Base-by-base conservation (phyloP, 2,888 invertebrate genomes). In the Erebia aethiops region DNA sequence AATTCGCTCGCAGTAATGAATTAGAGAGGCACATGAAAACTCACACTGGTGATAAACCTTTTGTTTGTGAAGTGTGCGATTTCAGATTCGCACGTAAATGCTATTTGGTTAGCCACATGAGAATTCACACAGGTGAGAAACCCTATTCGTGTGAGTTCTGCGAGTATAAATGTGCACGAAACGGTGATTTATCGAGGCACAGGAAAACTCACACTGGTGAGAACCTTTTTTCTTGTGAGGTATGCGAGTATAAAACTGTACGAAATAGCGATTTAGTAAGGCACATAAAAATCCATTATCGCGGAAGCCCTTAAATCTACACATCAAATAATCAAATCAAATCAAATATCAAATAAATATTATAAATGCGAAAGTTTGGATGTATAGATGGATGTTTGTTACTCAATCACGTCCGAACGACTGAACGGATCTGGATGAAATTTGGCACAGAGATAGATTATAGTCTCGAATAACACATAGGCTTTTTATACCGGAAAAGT, bases 191-290 rank as follows among this genome's bases (percentile, higher is more conserved):
- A 10, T 54, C 11, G 18, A 54, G 54, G 10, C 54, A 54, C 16
- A 54, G 16, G 54, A 54, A 54, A 18, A 54, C 54, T 10, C 54
- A 54, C 54, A 54, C 54, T 10, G 54, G 54, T 18, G 52, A 52
- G 16, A 54, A 18, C 2, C 10, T 54, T 9, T 54, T 54, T 10
- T 54, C 54, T 18, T 54, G 54, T 18, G 54, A 54, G 54, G 1
- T 10, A 18, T 54, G 54, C 54, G 4, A 16, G 2, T 54, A 54
- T 18, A 54, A 18, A 54, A 54, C 54, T 54, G 54, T 54, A 18
- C 16, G 54, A 10, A 54, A 54, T 54, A 54, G 54, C 54, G 54
- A 54, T 54, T 18, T 54, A 18, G 18, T 18, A 8, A 54, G 54
- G 54, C 54, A 54, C 18, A 9, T 54, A 54, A 54, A 54, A 10